Percentiles rank a stretch among this genome's conserved stretches.
Conservation (phyloP, 2,113 vertebrate genomes). For the Pedionomus torquatus region DNA sequence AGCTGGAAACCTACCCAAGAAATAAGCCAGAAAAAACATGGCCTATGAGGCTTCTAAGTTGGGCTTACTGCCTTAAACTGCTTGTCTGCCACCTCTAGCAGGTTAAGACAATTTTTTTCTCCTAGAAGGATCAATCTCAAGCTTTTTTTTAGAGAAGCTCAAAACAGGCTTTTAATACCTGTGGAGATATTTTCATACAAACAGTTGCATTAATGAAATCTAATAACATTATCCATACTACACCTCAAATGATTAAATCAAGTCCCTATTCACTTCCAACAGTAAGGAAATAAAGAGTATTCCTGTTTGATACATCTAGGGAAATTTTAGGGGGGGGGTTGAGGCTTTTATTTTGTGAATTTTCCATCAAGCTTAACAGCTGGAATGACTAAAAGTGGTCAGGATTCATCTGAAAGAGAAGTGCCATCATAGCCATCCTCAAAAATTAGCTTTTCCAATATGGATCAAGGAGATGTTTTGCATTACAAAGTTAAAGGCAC, state of each 20-base stretch:
- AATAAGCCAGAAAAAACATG: neutral
- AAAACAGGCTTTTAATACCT: neutral
- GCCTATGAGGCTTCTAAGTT: neutral
- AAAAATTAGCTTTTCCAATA: neutral
- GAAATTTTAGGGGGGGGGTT: neutral
- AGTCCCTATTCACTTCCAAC: neutral
- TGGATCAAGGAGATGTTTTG: neutral
- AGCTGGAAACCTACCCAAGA: neutral
- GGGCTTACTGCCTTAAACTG: neutral
- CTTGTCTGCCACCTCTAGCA: neutral
- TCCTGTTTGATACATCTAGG: neutral
- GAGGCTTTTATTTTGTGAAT: neutral
- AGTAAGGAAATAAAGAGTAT: neutral
- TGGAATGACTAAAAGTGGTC: neutral
- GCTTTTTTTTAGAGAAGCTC: neutral
- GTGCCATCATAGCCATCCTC: neutral
- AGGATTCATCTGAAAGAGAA: neutral
- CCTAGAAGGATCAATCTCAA: neutral
- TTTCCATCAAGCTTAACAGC: neutral
- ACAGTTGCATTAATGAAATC: neutral
- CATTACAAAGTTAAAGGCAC: accelerated
- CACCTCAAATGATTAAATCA: neutral
- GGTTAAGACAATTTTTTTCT: neutral
- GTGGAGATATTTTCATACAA: neutral
- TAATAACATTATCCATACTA: neutral